phyloP scores from a whole-genome alignment of 2,888 invertebrate genomes.

The Sinhomidia bicolor region DNA sequence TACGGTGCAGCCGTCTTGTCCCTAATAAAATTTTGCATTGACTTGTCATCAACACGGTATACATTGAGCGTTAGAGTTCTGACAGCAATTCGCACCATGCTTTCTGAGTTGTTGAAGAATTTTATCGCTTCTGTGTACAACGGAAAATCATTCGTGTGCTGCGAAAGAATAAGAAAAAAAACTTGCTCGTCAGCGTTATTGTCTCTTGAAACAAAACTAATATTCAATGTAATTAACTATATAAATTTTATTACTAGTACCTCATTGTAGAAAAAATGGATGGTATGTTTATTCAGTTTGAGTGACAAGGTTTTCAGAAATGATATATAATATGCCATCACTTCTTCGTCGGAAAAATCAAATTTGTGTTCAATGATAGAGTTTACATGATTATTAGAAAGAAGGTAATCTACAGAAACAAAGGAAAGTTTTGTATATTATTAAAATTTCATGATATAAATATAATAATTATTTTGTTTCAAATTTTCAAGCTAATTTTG shows the following conservation, averaged over 20 bases:
- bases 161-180: conserved; percentile 80
- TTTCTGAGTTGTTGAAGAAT: conserved; percentile 99
- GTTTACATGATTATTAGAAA: conserved; percentile 99
- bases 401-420: conserved; percentile 91
- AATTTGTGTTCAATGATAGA: conserved; percentile 99
- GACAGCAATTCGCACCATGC: conserved; percentile 99
- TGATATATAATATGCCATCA: conserved; percentile 99
- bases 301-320: conserved; percentile 99
- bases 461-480: too few species aligned
- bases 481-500: too few species aligned
- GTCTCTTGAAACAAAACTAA: too few species aligned
- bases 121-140: conserved; percentile 99
- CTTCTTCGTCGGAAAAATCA: conserved; percentile 99
- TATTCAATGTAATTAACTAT: neutral
- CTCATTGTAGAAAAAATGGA: conserved; percentile 99
- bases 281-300: conserved; percentile 98
- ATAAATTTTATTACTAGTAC: conserved; percentile 82
- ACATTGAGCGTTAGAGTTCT: conserved; percentile 98
- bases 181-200: conserved; percentile 35
- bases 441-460: neutral
- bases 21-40: conserved; percentile 97
- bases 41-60: conserved; percentile 95
- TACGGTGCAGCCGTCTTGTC: conserved; percentile 99
- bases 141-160: conserved; percentile 99
- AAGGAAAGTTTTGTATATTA: neutral